A percentile compares a stretch with the other conserved stretches of the same genome.
phyloP scores from a whole-genome alignment of 1,140 invertebrate genomes.

The Drosophila bipectinata region DNA sequence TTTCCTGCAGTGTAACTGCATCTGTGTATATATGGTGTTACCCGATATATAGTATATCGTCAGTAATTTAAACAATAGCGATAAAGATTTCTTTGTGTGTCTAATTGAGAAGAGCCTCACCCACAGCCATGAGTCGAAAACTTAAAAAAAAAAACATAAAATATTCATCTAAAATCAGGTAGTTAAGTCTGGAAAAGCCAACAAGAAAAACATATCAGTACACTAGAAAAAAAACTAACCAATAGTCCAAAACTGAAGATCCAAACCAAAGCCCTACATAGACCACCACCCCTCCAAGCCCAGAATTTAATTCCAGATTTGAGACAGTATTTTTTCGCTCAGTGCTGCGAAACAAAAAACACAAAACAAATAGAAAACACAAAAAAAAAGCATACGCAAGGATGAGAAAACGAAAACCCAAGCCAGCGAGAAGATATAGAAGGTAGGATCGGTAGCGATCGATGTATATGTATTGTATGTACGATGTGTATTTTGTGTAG shows the following conservation, averaged over 20 bases:
- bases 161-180: conserved; percentile 1
- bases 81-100: conserved; percentile 50
- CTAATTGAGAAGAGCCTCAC: conserved; percentile 21
- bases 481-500: conserved; percentile 54
- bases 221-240: background rate
- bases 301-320: conserved; percentile 6
- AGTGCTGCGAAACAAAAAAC: background rate
- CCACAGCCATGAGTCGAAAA: conserved; percentile 25
- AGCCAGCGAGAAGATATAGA: conserved; percentile 63
- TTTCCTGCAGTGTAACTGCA: conserved; percentile 23
- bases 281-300: background rate
- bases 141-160: conserved; percentile 1
- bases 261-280: background rate
- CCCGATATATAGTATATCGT: conserved; percentile 58
- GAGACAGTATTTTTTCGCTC: conserved; percentile 5
- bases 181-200: conserved; percentile 2
- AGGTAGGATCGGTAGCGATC: conserved; percentile 44
- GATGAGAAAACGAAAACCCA: conserved; percentile 22
- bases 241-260: background rate
- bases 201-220: conserved; percentile 10
- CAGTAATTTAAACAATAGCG: conserved; percentile 72
- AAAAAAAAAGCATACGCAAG: background rate
- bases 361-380: background rate
- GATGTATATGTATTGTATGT: conserved; percentile 48
- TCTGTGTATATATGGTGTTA: conserved; percentile 52